Evolutionary conservation across 2,888 invertebrate genomes (phyloP), one percentile per base, ranked within the genome.

Genomic region (Dolomedes plantarius): DNA sequence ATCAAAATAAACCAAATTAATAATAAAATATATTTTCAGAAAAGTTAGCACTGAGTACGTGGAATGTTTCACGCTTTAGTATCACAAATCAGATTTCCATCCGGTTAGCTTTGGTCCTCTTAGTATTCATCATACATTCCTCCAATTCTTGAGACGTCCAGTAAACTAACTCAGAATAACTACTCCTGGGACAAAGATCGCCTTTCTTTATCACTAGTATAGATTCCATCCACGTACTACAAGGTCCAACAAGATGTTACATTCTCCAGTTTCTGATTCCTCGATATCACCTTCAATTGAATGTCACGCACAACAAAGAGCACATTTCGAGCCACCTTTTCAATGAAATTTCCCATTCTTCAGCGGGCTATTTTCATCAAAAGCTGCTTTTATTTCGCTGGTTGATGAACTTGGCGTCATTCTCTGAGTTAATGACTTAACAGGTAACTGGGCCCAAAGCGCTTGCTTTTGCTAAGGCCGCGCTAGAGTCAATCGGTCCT

Each of bases 351-450:
- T 23, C 19, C 3, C 6, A 6, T 56, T 23, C 23, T 5, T 56
- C 23, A 56, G 23, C 6, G 23, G 23, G 56, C 56, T 56, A 56
- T 56, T 56, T 56, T 56, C 19, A 56, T 56, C 19, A 56, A 56
- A 56, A 56, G 56, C 19, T 3, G 23, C 56, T 23, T 56, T 56
- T 56, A 56, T 56, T 11, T 23, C 0, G 23, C 56, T 23, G 56
- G 56, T 56, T 56, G 56, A 56, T 56, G 56, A 56, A 56, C 56
- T 56, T 56, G 56, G 23, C 23, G 56, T 13, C 11, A 56, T 56
- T 56, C 56, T 56, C 56, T 56, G 56, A 5, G 56, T 56, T 56
- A 56, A 56, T 56, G 56, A 56, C 56, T 56, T 23, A 23, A 19
- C 56, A 23, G 11, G 56, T 23, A 56, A 56, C 23, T 56, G 56